Percentiles rank a stretch among this genome's conserved stretches.
These are phyloP conservation scores for Thalassarche chlororhynchos DNA, from an alignment of 2,113 vertebrate species.

Conservation along the genomic window DNA sequence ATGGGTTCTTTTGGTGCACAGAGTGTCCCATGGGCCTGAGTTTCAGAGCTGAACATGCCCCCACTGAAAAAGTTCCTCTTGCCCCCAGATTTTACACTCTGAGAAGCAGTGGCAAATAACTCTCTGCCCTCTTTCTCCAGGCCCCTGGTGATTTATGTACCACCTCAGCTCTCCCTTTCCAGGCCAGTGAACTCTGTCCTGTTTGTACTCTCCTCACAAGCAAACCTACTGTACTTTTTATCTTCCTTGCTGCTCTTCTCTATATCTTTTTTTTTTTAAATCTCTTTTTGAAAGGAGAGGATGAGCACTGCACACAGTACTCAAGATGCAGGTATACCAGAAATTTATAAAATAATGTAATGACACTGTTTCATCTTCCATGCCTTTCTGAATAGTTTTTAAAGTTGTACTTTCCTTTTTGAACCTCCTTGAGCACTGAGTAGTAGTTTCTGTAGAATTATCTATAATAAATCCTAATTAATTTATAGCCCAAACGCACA, in stretches of 20 bases:
- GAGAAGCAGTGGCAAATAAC: not conserved
- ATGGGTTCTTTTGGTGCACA: not conserved
- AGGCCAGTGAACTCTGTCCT: not conserved
- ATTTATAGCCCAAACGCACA: not conserved
- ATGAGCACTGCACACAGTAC: not conserved
- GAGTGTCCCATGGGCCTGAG: not conserved
- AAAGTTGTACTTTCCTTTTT: not conserved
- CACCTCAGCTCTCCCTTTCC: not conserved
- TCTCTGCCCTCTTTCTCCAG: not conserved
- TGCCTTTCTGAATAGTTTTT: not conserved
- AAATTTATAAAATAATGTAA: not conserved
- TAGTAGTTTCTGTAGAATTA: not conserved
- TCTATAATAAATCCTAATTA: not conserved
- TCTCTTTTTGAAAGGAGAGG: not conserved
- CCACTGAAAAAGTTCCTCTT: not conserved
- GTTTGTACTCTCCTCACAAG: not conserved
- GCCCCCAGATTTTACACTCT: not conserved
- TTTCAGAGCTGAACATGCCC: not conserved
- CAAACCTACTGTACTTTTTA: not conserved
- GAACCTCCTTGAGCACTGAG: not conserved
- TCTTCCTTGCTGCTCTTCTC: not conserved
- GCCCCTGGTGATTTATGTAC: not conserved
- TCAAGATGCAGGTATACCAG: not conserved
- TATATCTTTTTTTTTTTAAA: not conserved
- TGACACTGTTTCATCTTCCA: not conserved